phyloP scores from a whole-genome alignment of 2,797 vertebrate genomes.

The Tadarida brasiliensis region DNA sequence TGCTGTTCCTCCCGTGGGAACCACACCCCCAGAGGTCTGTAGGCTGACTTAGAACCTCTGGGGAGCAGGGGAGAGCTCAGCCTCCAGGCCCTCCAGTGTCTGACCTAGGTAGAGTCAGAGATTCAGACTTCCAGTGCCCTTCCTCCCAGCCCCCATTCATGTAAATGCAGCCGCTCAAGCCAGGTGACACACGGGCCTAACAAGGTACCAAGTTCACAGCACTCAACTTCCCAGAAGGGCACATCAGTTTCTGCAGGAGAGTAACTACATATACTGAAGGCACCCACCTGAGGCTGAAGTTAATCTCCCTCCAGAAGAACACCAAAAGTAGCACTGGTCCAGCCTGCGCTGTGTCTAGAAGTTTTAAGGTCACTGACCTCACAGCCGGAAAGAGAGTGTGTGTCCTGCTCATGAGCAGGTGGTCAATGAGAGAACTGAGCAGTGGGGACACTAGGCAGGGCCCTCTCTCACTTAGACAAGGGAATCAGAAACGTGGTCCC shows the following conservation, averaged over 20 bases:
- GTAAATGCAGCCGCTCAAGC: neutral
- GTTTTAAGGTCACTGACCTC: neutral
- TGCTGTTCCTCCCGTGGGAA: neutral
- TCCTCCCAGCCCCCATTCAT: neutral
- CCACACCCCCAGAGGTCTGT: neutral
- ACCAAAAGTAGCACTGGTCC: neutral
- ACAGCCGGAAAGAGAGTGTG: neutral
- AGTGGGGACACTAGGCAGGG: neutral
- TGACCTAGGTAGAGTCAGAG: neutral
- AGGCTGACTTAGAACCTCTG: neutral
- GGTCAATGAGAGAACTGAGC: neutral
- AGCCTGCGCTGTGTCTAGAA: neutral
- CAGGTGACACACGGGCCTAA: neutral
- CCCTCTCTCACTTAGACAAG: neutral
- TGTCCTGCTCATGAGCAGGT: accelerated
- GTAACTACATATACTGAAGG: accelerated
- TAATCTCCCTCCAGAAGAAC: neutral
- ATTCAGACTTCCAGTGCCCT: neutral
- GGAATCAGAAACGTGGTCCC: neutral
- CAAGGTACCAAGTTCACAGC: neutral
- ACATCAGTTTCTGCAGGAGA: neutral
- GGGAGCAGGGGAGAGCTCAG: neutral
- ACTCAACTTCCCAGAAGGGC: neutral
- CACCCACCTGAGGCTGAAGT: neutral
- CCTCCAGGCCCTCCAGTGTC: too few species aligned